Base-by-base conservation (phyloP, 2,888 invertebrate genomes). In the Willowsia nigromaculata region DNA sequence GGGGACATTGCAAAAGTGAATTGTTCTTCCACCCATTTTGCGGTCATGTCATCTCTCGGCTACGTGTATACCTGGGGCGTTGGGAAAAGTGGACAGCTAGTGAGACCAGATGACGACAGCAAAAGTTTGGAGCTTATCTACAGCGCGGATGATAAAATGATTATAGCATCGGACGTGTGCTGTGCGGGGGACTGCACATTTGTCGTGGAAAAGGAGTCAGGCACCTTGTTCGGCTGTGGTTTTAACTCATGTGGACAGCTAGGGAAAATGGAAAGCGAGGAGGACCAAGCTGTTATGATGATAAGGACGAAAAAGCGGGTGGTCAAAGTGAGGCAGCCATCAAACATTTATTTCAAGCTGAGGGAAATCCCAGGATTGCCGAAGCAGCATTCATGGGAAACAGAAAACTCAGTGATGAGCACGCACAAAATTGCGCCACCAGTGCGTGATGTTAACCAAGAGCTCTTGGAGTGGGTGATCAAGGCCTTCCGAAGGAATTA, bases 1-100 rank as follows among this genome's bases (percentile, higher is more conserved):
- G 96, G 96, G 0, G 94, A 94, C 90, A 95, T 96, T 83, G 93
- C 95, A 18, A 96, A 96, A 95, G 93, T 93, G 18, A 84, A 84
- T 27, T 88, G 88, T 56, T 91, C 91, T 6, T 91, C 91, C 0
- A 93, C 93, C 25, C 93, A 93, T 80, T 91, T 93, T 65, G 91
- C 86, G 13, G 90, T 92, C 25, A 90, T 93, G 89, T 92, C 93
- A n/a, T 91, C 92, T 0, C 76, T 91, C 3, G 92, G 92, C 15
- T 88, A 92, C 43, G 92, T 92, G 11, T 93, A 93, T 78, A 92
- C 92, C 0, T 93, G 92, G 92, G 93, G 93, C 9, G 88, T 90
- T 15, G 90, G 90, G 13, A 92, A 92, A 87, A 91, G 91, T 84
- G 93, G 93, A 30, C 93, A 93, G 65, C 88, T 93, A 22, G 91